phyloP scores from a whole-genome alignment of 2,888 invertebrate genomes.

The Drosophila fulvimacula region DNA sequence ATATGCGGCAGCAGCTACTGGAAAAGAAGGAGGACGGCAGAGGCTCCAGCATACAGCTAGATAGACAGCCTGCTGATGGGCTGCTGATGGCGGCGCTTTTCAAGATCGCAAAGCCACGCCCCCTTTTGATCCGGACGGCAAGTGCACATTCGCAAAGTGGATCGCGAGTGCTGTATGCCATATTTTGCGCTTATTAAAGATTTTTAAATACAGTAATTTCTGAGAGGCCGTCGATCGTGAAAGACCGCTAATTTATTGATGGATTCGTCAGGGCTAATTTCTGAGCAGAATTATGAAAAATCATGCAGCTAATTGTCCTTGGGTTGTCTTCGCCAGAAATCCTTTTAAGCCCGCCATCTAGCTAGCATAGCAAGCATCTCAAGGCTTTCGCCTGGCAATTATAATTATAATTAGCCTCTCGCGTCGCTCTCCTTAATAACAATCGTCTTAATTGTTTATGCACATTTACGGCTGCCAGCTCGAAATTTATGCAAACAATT shows the following conservation, averaged over 20 bases:
- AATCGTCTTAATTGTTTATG: constrained; percentile 65
- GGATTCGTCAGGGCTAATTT: constrained; percentile 68
- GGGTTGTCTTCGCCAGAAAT: constrained; percentile 50
- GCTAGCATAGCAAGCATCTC: constrained; percentile 11
- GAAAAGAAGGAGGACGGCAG: background rate
- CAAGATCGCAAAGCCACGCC: constrained; percentile 21
- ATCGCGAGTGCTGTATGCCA: constrained; percentile 35
- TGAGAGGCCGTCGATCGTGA: constrained; percentile 16
- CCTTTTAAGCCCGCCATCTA: constrained; percentile 64
- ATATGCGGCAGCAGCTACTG: constrained; percentile 57
- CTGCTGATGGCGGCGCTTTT: constrained; percentile 58
- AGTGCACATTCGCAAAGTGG: constrained; percentile 47
- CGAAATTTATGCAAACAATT: constrained; percentile 71
- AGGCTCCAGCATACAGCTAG: background rate
- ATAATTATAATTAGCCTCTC: constrained; percentile 49
- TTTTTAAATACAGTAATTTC: constrained; percentile 80
- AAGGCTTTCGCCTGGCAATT: constrained; percentile 18
- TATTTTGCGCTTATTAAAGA: constrained; percentile 77
- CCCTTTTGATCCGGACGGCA: constrained; percentile 30
- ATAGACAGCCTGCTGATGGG: constrained; percentile 23
- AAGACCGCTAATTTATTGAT: constrained; percentile 70
- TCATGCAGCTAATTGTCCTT: constrained; percentile 70
- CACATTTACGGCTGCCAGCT: constrained; percentile 67
- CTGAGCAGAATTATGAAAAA: constrained; percentile 62
- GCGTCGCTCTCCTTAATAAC: constrained; percentile 28